Percentiles rank a stretch among this genome's conserved stretches.
Conservation (phyloP, 2,888 invertebrate species). For the Deilephila porcellus region DNA sequence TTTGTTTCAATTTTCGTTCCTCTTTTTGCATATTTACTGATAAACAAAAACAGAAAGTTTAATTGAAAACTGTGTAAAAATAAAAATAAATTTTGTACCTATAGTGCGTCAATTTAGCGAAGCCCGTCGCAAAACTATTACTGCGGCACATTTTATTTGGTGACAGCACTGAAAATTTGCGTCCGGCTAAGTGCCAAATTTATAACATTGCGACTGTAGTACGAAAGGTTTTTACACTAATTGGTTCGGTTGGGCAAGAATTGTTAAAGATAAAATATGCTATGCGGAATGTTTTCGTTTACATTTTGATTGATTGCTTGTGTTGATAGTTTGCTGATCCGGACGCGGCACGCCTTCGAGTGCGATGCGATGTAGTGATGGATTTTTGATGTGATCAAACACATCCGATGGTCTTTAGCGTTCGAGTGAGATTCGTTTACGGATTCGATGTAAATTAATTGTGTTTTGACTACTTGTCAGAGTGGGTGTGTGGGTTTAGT, state of each 20-base stretch:
- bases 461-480: slow-evolving; percentile 11
- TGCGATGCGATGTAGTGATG: slow-evolving; percentile 19
- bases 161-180: slow-evolving; percentile 81
- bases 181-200: slow-evolving; percentile 85
- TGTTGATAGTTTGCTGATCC: slow-evolving; percentile 58
- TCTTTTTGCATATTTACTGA: slow-evolving; percentile 20
- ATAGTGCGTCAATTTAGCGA: slow-evolving; percentile 72
- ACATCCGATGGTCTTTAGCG: slow-evolving; percentile 3
- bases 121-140: slow-evolving; percentile 74
- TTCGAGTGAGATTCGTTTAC: slow-evolving; percentile 1
- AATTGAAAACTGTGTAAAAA: slow-evolving; percentile 61
- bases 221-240: slow-evolving; percentile 81
- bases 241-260: slow-evolving; percentile 80
- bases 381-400: slow-evolving; percentile 14
- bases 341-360: background rate
- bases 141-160: slow-evolving; percentile 79
- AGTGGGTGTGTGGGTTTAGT: background rate
- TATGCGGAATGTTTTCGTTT: slow-evolving; percentile 80
- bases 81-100: slow-evolving; percentile 56
- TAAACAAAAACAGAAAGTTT: slow-evolving; percentile 44
- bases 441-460: background rate
- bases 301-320: slow-evolving; percentile 81
- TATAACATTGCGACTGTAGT: slow-evolving; percentile 77
- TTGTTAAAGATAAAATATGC: slow-evolving; percentile 85
- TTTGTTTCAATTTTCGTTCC: slow-evolving; percentile 20